These are phyloP conservation scores for Acestrorhynchus altus DNA, from an alignment of 2,797 vertebrate species.

Conservation along the genomic window DNA sequence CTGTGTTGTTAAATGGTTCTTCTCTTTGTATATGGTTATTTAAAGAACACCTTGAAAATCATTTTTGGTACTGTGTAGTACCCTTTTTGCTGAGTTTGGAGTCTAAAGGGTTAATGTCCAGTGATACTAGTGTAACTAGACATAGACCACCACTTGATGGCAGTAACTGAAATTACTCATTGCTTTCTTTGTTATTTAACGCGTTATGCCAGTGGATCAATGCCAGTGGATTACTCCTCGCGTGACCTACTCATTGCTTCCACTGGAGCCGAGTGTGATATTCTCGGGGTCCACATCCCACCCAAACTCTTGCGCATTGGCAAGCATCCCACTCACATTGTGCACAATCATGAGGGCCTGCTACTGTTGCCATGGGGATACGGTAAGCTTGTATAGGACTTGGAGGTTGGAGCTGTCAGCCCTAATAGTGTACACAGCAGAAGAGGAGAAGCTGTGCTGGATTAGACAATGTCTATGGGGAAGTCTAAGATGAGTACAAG, in stretches of 20 bases:
- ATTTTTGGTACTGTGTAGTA: no score
- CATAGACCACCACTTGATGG: slow-evolving; percentile 19
- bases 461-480: slow-evolving; percentile 26
- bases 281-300: slow-evolving; percentile 49
- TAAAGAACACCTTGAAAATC: no score
- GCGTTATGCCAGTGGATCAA: slow-evolving; percentile 26
- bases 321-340: slow-evolving; percentile 80
- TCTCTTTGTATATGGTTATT: no score
- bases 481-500: slow-evolving; percentile 28
- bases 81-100: no score
- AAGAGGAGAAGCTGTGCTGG: slow-evolving; percentile 31
- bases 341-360: slow-evolving; percentile 76
- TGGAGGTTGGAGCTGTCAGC: slow-evolving; percentile 79
- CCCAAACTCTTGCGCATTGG: slow-evolving; percentile 81
- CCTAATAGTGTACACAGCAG: slow-evolving; percentile 53
- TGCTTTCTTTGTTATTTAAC: slow-evolving; percentile 25
- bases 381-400: slow-evolving; percentile 77
- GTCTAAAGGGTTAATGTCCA: background rate
- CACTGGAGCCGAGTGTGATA: slow-evolving; percentile 47
- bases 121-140: background rate
- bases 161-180: slow-evolving; percentile 31
- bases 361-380: slow-evolving; percentile 85
- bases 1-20: no score
- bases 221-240: slow-evolving; percentile 32
- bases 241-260: slow-evolving; percentile 49